These are phyloP conservation scores for Orchestia grillus DNA, from an alignment of 1,140 invertebrate genomes.

Conservation along the genomic window DNA sequence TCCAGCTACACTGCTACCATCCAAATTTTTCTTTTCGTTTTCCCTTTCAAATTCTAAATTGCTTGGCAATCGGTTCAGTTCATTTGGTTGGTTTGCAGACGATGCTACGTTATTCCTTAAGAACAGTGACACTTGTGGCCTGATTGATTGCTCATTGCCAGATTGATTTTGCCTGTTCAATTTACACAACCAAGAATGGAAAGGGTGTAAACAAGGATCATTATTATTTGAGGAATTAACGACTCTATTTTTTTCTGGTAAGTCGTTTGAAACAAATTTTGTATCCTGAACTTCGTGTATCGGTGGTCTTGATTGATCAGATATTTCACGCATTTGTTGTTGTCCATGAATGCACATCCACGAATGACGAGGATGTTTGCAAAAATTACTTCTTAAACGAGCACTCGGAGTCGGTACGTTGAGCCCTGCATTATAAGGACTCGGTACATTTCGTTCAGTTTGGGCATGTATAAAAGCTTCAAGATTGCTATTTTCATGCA, in stretches of 20 bases:
- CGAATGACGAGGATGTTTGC: background rate
- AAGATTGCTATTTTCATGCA: background rate
- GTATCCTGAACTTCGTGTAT: background rate
- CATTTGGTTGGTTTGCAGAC: background rate
- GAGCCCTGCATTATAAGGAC: background rate
- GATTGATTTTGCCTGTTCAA: background rate
- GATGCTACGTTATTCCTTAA: background rate
- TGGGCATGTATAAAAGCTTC: background rate
- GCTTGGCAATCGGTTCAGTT: background rate
- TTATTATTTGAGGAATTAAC: background rate
- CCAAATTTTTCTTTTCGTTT: background rate
- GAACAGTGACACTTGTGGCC: background rate
- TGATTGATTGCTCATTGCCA: background rate
- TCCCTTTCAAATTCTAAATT: background rate
- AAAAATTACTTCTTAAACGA: background rate
- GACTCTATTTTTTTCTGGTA: background rate
- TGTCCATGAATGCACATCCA: background rate
- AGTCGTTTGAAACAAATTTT: background rate
- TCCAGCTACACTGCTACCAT: background rate
- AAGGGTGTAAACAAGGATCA: slow-evolving; percentile 57
- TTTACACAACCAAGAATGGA: slow-evolving; percentile 58
- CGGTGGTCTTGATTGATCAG: background rate
- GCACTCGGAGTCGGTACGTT: background rate
- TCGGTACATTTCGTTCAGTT: background rate
- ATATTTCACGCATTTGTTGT: background rate